Evolutionary conservation across 2,797 vertebrate genomes (phyloP), one percentile per base, ranked within the genome.

Genomic region (Helarctos malayanus): DNA sequence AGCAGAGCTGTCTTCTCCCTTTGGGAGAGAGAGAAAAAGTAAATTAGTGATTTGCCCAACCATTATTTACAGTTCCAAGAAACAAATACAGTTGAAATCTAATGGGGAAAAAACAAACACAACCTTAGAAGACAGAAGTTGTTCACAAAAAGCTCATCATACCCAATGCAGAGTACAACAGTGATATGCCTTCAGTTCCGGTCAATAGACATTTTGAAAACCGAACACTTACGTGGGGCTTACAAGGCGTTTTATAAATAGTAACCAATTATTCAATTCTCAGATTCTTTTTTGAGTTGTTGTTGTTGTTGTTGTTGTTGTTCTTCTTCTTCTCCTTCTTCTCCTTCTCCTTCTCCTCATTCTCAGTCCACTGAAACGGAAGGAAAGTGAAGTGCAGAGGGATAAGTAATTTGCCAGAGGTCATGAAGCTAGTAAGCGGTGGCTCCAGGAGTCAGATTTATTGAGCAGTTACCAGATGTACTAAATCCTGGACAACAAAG

Each of bases 131-230:
- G 75, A 68, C 4, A 79, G 54, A 92, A 57, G 57, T 92, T 21
- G 65, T 86, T 92, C 68, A 32, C 47, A 76, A 63, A 93, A 85
- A 80, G 8, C n/a, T 65, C 63, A 65, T 69, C 85, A 41, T 85
- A 93, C 21, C 35, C 49, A 54, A 73, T 61, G 61, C 21, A 45
- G 35, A 9, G 21, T 35, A 10, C n/a, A 59, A 25, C 18, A 15
- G 15, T 57, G 25, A 91, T 45, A 52, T 25, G 32, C 19, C 32
- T 75, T 95, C 54, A 61, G 68, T 83, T 85, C n/a, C 56, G 47
- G 47, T 91, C n/a, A 10, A 8, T n/a, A 29, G 56, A 91, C n/a
- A 23, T 95, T 93, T 96, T 83, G 57, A 54, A 83, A 88, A 63
- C 18, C 23, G n/a, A 78, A 63, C 12, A 59, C 29, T 84, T 80